Base-by-base conservation (phyloP, 2,797 vertebrate genomes). In the Phoebastria nigripes region DNA sequence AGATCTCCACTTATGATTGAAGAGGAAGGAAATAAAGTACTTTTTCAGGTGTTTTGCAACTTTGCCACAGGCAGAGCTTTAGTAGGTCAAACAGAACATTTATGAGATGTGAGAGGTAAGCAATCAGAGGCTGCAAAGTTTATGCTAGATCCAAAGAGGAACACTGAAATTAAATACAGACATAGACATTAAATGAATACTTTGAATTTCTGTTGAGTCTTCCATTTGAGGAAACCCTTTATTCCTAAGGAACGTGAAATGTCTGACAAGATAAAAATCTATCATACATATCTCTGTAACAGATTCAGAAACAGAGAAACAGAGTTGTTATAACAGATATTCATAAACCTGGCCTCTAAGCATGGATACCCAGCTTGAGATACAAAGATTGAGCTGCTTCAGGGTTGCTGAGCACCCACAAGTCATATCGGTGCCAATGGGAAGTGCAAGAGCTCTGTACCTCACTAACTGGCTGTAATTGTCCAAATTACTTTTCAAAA, bases 1-100 rank as follows among this genome's bases (percentile, higher is more conserved):
- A 71, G 82, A 49, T 82, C 74, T 91, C 55, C 67, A 85, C 67
- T 67, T 85, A 90, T 54, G 84, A 81, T 2, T 59, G 54, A 85
- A 88, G 35, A 83, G 46, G 71, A 92, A 86, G 67, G 80, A 92
- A 92, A 85, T 78, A 84, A 85, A 87, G 20, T 66, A 95, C 82
- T 91, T 96, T 91, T 94, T 95, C 92, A 95, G 86, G 93, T 93
- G 74, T 61, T 94, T 54, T 65, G 33, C 76, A 90, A 39, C 21
- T 91, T 94, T 71, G 82, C 76, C 89, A 77, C 3, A 7, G 81
- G 79, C 87, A 89, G 61, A 89, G 22, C 74, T 94, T 89, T 61
- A 82, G 67, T 42, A 85, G 33, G 63, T 92, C 81, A 87, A 71
- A 81, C 51, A 89, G 78, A 87, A 69, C 71, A 44, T 58, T 78